Base-by-base conservation (phyloP, 2,113 vertebrate genomes). In the Hypomesus transpacificus region DNA sequence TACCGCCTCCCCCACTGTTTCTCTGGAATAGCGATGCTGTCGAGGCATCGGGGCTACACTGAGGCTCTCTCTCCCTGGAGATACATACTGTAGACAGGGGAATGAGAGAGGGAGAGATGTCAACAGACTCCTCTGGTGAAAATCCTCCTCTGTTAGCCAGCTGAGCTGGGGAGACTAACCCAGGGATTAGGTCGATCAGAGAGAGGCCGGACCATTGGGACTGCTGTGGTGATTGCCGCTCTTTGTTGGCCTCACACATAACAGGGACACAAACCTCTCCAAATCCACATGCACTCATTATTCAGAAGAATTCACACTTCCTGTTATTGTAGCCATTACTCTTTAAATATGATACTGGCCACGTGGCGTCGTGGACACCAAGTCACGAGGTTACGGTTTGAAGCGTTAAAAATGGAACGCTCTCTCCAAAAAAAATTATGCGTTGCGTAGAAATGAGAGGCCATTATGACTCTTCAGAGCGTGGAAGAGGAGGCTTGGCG, bases 11-110 rank as follows among this genome's bases (percentile, higher is more conserved):
- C 53, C 17, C 34, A 31, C 31, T 56, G 68, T 79, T 70, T 74
- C 73, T 62, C 68, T 72, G 75, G 74, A 86, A 82, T 85, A 73
- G 69, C 74, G 68, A 84, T 70, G 69, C 57, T 58, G 57, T 3
- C 7, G 11, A 59, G 34, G 28, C 57, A 59, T 2, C 57, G 17
- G 9, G 57, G 5, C 18, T 7, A 34, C 54, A 57, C 67, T 56
- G 70, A 31, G 18, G 26, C 53, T 68, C 26, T 28, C 46, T 67
- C 54, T 63, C 46, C 71, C 51, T 59, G 20, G 24, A 26, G 69
- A 50, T 65, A 4, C 46, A 8, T 53, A 2, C 57, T 20, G 20
- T 3, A 1, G 50, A 69, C 58, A 71, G 28, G 17, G 53, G 66
- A 18, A 31, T 16, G n/a, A 21, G n/a, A 53, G 26, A 53, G 7